Percentiles rank a stretch among this genome's conserved stretches.
Evolutionary conservation across 2,797 vertebrate species (phyloP).

Genomic region (Synanceia verrucosa): DNA sequence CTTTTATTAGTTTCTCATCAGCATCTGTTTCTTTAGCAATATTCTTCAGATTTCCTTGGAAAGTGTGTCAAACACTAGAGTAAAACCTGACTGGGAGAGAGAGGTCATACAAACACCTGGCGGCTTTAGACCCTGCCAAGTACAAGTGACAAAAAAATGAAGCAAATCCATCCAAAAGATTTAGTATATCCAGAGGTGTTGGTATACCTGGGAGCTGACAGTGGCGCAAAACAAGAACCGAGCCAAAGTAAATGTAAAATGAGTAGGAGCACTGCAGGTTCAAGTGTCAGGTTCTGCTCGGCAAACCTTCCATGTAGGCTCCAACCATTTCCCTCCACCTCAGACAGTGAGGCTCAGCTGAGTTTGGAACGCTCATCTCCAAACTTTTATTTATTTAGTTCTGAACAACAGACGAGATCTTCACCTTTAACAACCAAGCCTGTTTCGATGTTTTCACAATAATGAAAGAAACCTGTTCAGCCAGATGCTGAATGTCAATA

Average conservation of each 20-base stretch:
- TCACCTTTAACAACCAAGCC: neutral
- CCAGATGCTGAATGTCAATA: neutral
- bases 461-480: neutral
- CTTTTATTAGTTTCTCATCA: conserved; percentile 32
- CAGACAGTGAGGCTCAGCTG: conserved; percentile 1
- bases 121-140: conserved; percentile 20
- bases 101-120: neutral
- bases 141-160: conserved; percentile 10
- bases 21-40: conserved; percentile 15
- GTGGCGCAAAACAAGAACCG: conserved; percentile 25
- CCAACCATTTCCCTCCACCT: conserved; percentile 16
- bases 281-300: neutral
- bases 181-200: conserved; percentile 29
- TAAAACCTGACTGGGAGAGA: neutral
- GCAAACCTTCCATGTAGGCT: conserved; percentile 11
- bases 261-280: conserved; percentile 31
- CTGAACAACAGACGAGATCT: conserved; percentile 4
- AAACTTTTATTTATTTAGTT: conserved; percentile 12
- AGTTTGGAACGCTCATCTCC: conserved; percentile 27
- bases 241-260: conserved; percentile 62
- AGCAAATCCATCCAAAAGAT: conserved; percentile 28
- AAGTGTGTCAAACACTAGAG: conserved; percentile 15
- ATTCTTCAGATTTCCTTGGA: conserved; percentile 10
- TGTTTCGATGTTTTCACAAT: neutral
- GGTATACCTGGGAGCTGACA: conserved; percentile 29